phyloP scores from a whole-genome alignment of 2,113 vertebrate genomes.

The Atlantisia rogersi region DNA sequence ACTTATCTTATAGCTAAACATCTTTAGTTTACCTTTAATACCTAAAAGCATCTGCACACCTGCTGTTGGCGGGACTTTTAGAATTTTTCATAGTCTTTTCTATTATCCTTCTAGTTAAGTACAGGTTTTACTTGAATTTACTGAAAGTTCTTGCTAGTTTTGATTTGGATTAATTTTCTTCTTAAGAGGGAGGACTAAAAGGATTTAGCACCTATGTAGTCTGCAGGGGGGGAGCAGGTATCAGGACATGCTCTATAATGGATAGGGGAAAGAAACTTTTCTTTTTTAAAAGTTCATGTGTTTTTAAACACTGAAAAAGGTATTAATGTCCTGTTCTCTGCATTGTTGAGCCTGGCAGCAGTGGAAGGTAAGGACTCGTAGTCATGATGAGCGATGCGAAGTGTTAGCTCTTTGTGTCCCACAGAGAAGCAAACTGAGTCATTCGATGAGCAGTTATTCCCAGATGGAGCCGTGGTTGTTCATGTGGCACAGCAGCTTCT shows the following conservation, averaged over 20 bases:
- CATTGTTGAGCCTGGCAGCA: background rate
- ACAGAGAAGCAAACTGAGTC: background rate
- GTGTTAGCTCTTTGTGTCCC: background rate
- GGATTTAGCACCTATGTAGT: background rate
- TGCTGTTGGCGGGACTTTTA: background rate
- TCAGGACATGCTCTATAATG: background rate
- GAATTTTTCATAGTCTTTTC: background rate
- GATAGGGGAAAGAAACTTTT: background rate
- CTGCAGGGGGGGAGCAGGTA: background rate
- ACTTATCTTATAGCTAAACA: too few relatives aligned
- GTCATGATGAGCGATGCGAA: rapidly evolving
- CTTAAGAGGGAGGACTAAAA: background rate
- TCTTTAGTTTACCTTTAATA: too few relatives aligned
- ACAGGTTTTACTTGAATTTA: background rate
- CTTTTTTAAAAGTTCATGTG: background rate
- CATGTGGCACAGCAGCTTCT: background rate
- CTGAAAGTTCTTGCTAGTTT: background rate
- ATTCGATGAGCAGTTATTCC: background rate
- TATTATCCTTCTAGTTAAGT: background rate
- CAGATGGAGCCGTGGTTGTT: background rate
- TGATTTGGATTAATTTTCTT: background rate
- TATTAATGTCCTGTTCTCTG: background rate
- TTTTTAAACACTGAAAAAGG: background rate
- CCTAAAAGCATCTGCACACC: too few relatives aligned
- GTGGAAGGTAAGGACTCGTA: background rate